phyloP scores from a whole-genome alignment of 2,797 vertebrate genomes.

The Acridotheres tristis region DNA sequence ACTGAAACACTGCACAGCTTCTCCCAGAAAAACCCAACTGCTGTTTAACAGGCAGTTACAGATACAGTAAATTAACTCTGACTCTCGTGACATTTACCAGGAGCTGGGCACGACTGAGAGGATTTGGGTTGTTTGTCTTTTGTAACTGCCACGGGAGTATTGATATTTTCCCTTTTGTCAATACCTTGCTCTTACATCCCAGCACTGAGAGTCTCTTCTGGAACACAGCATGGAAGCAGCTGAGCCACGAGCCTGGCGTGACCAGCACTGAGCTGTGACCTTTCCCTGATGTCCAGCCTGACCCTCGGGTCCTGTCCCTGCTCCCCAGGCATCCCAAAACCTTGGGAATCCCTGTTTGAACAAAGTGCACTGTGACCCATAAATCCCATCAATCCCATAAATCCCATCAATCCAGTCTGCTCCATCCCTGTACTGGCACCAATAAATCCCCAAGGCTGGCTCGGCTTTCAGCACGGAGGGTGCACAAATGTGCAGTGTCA shows the following conservation, averaged over 20 bases:
- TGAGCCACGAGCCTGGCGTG: fast-evolving
- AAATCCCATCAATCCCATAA: not conserved
- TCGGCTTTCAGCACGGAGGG: fast-evolving
- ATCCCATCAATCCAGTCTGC: not conserved
- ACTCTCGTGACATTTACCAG: constrained; percentile 24
- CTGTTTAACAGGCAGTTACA: not conserved
- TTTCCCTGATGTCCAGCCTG: not conserved
- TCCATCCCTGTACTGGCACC: fast-evolving
- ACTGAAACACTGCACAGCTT: not conserved
- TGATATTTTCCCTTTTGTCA: constrained; percentile 2
- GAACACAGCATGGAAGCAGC: not conserved
- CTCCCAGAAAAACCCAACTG: fast-evolving
- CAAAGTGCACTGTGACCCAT: fast-evolving
- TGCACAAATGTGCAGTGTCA: too few species aligned
- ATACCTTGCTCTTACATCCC: not conserved
- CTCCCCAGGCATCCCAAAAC: not conserved
- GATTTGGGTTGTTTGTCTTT: constrained; percentile 41
- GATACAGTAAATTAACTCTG: not conserved
- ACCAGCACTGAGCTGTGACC: not conserved
- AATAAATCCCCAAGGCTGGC: fast-evolving
- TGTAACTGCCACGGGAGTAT: not conserved
- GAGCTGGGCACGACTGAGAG: not conserved
- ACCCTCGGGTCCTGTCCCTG: not conserved
- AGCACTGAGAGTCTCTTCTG: not conserved
- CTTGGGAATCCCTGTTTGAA: fast-evolving